Evolutionary conservation across 2,888 invertebrate genomes (phyloP).

Genomic region (Agonopterix alstromeriana): DNA sequence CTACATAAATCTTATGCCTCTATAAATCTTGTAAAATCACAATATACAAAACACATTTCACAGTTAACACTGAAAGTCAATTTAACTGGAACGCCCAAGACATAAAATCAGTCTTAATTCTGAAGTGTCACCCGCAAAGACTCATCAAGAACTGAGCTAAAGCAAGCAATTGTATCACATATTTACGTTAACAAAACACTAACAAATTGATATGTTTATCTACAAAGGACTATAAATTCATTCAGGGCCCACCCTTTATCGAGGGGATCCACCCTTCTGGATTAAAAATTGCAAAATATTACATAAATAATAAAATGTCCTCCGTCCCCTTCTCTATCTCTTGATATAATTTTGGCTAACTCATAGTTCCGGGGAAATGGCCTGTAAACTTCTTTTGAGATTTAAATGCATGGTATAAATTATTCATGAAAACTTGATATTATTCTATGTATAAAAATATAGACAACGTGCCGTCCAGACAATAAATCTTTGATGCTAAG

Average conservation of each 20-base stretch:
- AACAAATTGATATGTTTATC: slow-evolving; percentile 77
- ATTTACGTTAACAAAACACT: slow-evolving; percentile 68
- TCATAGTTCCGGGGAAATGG: slow-evolving; percentile 70
- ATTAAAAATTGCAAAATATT: slow-evolving; percentile 73
- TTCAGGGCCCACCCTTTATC: slow-evolving; percentile 72
- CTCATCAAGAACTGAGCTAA: slow-evolving; percentile 54
- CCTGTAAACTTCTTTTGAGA: slow-evolving; percentile 51
- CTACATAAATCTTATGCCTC: too few species aligned
- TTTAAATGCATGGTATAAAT: slow-evolving; percentile 53
- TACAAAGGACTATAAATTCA: slow-evolving; percentile 72
- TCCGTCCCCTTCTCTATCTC: slow-evolving; percentile 35
- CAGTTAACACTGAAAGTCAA: slow-evolving; percentile 4
- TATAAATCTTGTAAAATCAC: not conserved
- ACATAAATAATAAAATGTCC: slow-evolving; percentile 67
- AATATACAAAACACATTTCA: not conserved
- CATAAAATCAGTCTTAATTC: slow-evolving; percentile 44
- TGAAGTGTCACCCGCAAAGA: slow-evolving; percentile 46
- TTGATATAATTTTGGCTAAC: slow-evolving; percentile 59
- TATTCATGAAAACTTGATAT: slow-evolving; percentile 34
- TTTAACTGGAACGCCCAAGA: slow-evolving; percentile 9
- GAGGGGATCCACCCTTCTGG: slow-evolving; percentile 69
- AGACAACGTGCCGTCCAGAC: too few species aligned
- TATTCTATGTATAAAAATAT: too few species aligned
- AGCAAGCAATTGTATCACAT: slow-evolving; percentile 61
- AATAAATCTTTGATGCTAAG: too few species aligned